phyloP scores from a whole-genome alignment of 2,113 vertebrate species.

The Embiotoca jacksoni region DNA sequence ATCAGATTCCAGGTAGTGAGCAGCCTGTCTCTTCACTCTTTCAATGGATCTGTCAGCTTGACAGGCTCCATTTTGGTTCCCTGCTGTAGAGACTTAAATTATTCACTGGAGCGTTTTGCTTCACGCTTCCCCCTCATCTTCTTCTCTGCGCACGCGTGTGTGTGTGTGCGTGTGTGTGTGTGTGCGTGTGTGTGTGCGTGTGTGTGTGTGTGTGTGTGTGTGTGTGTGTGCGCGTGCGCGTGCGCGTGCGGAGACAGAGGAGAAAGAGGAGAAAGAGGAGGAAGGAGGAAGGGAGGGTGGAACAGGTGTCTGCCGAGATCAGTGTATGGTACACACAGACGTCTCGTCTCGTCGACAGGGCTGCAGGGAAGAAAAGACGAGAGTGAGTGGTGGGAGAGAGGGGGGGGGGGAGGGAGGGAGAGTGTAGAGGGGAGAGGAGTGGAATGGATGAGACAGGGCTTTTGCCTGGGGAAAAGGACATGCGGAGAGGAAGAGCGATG shows the following conservation, averaged over 20 bases:
- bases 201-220: background rate
- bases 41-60: slow-evolving; percentile 76
- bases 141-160: slow-evolving; percentile 30
- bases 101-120: slow-evolving; percentile 82
- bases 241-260: slow-evolving; percentile 3
- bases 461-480: slow-evolving; percentile 57
- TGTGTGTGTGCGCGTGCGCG: background rate
- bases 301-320: slow-evolving; percentile 82
- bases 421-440: slow-evolving; percentile 38
- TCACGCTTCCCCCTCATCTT: slow-evolving; percentile 56
- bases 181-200: slow-evolving; percentile 21
- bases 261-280: slow-evolving; percentile 19
- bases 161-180: slow-evolving; percentile 9
- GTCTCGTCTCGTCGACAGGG: slow-evolving; percentile 69
- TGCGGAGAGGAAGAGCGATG: slow-evolving; percentile 37
- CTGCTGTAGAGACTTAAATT: slow-evolving; percentile 78
- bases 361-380: slow-evolving; percentile 62
- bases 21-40: slow-evolving; percentile 64
- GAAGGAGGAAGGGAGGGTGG: slow-evolving; percentile 45
- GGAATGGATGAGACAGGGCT: slow-evolving; percentile 60
- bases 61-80: slow-evolving; percentile 81
- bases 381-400: slow-evolving; percentile 46
- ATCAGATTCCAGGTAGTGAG: slow-evolving; percentile 61
- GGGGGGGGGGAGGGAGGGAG: background rate
- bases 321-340: slow-evolving; percentile 75